These are phyloP conservation scores for Capra hircus DNA, from an alignment of 2,113 vertebrate species.

Conservation along the genomic window DNA sequence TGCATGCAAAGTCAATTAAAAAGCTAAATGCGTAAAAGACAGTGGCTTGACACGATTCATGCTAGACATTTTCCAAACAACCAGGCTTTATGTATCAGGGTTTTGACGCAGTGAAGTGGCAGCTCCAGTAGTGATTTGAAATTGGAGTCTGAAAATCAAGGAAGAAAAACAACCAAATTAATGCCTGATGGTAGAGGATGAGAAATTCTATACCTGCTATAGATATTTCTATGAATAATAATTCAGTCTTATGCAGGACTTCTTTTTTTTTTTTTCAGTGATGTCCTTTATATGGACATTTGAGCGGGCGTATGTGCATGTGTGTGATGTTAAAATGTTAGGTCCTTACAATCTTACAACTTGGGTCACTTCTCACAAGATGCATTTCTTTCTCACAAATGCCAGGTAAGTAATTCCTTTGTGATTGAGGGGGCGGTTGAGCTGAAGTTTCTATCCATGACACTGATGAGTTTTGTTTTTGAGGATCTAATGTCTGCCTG, in stretches of 20 bases:
- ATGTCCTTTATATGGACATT: not conserved
- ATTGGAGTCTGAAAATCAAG: conserved; percentile 21
- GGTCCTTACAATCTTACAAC: not conserved
- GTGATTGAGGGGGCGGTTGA: not conserved
- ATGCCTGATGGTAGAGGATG: not conserved
- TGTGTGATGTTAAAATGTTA: not conserved
- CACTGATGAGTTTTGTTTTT: not conserved
- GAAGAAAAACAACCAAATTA: conserved; percentile 22
- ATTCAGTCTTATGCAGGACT: not conserved
- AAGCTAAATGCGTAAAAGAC: conserved; percentile 38
- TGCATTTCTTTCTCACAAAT: not conserved
- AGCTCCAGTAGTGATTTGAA: not conserved
- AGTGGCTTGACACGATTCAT: not conserved
- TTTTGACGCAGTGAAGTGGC: not conserved
- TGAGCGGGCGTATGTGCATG: not conserved
- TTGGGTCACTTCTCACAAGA: not conserved
- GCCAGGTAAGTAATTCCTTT: not conserved
- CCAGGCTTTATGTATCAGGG: conserved; percentile 11
- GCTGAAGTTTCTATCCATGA: not conserved
- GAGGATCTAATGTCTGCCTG: not conserved
- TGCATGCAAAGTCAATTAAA: conserved; percentile 68
- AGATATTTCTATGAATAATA: not conserved
- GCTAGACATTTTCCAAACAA: not conserved
- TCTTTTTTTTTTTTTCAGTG: not conserved
- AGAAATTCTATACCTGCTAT: not conserved